These are phyloP conservation scores for Timandra comae DNA, from an alignment of 2,888 invertebrate genomes.

Conservation along the genomic window DNA sequence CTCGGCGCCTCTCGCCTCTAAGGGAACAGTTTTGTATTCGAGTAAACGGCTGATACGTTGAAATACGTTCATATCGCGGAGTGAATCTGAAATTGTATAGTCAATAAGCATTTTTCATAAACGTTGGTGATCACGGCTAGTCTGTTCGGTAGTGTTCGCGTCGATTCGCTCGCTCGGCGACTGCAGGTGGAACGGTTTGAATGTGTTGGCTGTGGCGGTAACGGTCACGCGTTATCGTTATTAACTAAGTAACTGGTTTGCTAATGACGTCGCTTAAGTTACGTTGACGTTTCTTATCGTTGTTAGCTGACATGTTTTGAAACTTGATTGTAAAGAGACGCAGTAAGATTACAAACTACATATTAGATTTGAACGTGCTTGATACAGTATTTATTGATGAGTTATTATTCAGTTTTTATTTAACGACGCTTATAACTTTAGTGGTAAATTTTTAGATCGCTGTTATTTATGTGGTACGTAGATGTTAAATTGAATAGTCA, in stretches of 20 bases:
- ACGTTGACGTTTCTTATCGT: constrained; percentile 5
- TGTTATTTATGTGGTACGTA: constrained; percentile 32
- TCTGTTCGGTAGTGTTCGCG: constrained; percentile 9
- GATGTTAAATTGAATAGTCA: constrained; percentile 26
- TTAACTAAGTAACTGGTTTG: background rate
- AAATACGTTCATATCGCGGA: constrained; percentile 7
- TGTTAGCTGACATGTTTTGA: constrained; percentile 14
- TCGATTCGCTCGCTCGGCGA: constrained; percentile 7
- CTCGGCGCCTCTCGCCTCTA: too few relatives aligned
- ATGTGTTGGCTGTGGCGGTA: background rate
- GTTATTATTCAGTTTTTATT: constrained; percentile 29
- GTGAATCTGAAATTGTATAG: constrained; percentile 3
- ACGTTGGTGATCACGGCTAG: constrained; percentile 10
- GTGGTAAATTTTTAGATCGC: constrained; percentile 35
- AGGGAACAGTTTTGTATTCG: background rate
- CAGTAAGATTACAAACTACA: constrained; percentile 6
- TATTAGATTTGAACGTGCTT: constrained; percentile 25
- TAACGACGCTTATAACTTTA: constrained; percentile 34
- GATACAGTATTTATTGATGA: constrained; percentile 36
- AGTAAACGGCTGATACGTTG: background rate
- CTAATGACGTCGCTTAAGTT: background rate
- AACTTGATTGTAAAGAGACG: constrained; percentile 5
- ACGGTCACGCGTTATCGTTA: background rate
- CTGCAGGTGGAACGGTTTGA: constrained; percentile 1
- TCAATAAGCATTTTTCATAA: constrained; percentile 9